phyloP scores from a whole-genome alignment of 2,888 invertebrate species.

The Leucophenga montana region DNA sequence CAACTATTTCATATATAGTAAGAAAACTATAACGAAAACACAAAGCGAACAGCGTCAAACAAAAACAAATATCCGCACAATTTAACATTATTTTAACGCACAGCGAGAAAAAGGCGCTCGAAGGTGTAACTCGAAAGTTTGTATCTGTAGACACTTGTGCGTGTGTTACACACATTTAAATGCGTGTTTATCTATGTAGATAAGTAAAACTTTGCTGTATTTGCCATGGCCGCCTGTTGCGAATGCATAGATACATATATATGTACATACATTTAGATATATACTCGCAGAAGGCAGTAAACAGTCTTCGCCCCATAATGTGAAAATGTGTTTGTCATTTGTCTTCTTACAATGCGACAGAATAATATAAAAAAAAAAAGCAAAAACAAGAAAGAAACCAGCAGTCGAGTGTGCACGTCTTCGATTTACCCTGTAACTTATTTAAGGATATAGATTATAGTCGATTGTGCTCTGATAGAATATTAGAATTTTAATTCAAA shows the following conservation, averaged over 20 bases:
- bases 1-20: too few species aligned
- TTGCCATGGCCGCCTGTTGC: constrained; percentile 57
- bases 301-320: constrained; percentile 46
- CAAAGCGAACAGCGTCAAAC: constrained; percentile 9
- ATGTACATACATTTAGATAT: too few species aligned
- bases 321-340: constrained; percentile 62
- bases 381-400: too few species aligned
- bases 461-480: too few species aligned
- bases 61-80: constrained; percentile 16
- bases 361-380: background rate
- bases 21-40: too few species aligned
- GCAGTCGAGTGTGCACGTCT: too few species aligned
- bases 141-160: too few species aligned
- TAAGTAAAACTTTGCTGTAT: constrained; percentile 27
- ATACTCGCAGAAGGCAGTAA: too few species aligned
- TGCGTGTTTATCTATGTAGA: constrained; percentile 24
- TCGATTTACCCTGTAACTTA: too few species aligned
- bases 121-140: background rate
- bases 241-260: constrained; percentile 22
- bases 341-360: constrained; percentile 55
- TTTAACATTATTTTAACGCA: constrained; percentile 26
- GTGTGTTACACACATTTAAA: constrained; percentile 11
- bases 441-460: too few species aligned
- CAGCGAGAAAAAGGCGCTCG: background rate
- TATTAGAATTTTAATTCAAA: too few species aligned